phyloP scores from a whole-genome alignment of 2,797 vertebrate genomes.

The Clarias pachynema region DNA sequence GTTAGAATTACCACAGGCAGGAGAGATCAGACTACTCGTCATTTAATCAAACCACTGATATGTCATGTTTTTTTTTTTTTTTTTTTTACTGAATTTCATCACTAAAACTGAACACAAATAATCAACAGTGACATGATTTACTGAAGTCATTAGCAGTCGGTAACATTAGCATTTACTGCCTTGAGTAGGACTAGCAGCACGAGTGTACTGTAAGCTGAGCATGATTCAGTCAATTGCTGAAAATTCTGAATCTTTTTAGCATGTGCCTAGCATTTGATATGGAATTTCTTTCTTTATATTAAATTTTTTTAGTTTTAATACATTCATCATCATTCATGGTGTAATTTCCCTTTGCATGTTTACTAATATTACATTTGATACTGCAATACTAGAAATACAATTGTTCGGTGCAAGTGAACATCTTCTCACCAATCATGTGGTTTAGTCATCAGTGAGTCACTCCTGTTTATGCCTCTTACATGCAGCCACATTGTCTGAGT shows the following conservation, averaged over 20 bases:
- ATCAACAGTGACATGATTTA: background rate
- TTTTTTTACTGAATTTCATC: constrained; percentile 17
- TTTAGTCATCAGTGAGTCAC: constrained; percentile 54
- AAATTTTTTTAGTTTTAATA: background rate
- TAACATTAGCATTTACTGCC: background rate
- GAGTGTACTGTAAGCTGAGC: background rate
- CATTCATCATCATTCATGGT: background rate
- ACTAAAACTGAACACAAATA: background rate
- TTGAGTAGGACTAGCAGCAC: background rate
- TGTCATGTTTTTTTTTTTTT: background rate
- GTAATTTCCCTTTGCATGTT: background rate
- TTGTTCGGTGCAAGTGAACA: background rate
- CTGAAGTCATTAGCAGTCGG: background rate
- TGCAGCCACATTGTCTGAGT: constrained; percentile 48
- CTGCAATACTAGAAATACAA: background rate
- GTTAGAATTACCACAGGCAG: background rate
- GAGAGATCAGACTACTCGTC: background rate
- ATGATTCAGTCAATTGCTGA: background rate
- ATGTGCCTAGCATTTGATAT: background rate
- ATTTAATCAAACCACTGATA: constrained; percentile 1
- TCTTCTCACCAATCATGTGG: constrained; percentile 37
- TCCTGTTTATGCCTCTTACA: constrained; percentile 33
- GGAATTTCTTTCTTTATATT: background rate
- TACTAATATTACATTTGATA: background rate
- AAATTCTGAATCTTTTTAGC: background rate